Conservation (phyloP, 2,888 invertebrate species). For the Dioctria rufipes region DNA sequence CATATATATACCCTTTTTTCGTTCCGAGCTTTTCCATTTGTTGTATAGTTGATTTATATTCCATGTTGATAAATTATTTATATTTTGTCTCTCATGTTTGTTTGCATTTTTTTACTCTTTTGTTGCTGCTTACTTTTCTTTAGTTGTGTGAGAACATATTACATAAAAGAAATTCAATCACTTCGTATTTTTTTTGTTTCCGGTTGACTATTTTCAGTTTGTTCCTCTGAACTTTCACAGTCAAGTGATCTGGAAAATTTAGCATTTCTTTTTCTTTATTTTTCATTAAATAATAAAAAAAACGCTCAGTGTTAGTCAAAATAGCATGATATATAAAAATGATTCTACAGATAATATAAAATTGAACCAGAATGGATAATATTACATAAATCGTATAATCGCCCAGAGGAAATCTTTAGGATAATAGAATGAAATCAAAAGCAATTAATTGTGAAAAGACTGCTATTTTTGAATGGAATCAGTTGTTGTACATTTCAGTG, state of each 20-base stretch:
- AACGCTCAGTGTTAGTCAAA: background rate
- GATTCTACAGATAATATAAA: background rate
- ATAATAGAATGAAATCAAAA: too few relatives aligned
- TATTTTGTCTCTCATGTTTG: constrained; percentile 19
- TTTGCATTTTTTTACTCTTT: background rate
- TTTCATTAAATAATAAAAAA: too few relatives aligned
- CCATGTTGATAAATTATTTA: constrained; percentile 15
- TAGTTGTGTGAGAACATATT: constrained; percentile 4
- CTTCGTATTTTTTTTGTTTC: constrained; percentile 69
- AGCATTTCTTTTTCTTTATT: too few relatives aligned
- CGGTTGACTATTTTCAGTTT: constrained; percentile 66
- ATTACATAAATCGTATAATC: background rate
- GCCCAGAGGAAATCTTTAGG: too few relatives aligned
- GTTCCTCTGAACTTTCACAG: constrained; percentile 63
- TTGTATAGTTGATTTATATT: constrained; percentile 8
- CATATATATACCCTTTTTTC: background rate
- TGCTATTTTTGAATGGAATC: too few relatives aligned
- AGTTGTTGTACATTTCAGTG: too few relatives aligned
- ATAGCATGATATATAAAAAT: background rate
- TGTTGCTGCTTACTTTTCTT: constrained; percentile 16
- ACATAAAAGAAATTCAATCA: constrained; percentile 64
- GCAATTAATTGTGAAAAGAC: too few relatives aligned
- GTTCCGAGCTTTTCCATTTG: background rate
- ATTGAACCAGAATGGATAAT: background rate
- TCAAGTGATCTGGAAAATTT: constrained; percentile 60